Evolutionary conservation across 2,888 invertebrate genomes (phyloP), one percentile per base, ranked within the genome.

Genomic region (Sthenelais limicola): DNA sequence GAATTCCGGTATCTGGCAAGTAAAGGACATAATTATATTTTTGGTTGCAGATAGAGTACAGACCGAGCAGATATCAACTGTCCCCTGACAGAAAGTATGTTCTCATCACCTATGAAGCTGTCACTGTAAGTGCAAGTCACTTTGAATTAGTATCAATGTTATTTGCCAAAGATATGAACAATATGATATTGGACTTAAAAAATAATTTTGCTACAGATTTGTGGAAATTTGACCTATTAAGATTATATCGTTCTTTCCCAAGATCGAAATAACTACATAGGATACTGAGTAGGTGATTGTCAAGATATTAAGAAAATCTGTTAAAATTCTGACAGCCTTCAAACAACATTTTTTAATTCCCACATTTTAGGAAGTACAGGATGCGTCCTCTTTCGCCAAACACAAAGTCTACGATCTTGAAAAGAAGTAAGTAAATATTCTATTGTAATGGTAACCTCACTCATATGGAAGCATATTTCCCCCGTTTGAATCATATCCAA

Each of bases 61-160:
- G 21, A 2, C 66, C 66, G 7, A 43, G 43, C 43, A 26, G 21
- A 12, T 66, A 38, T n/a, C 24, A 21, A 15, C 3, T 66, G 21
- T 35, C 66, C 9, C 66, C 66, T 18, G 66, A 66, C 43, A 35
- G 43, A 1, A 9, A 18, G 24, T 66, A 66, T 24, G 21, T 66
- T n/a, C 66, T 66, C 3, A 38, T 66, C 38, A 35, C 66, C 35
- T 66, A 66, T 18, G 35, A 66, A 5, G 38, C 15, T 21, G 26
- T 66, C 21, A 66, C 66, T 1, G 66, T 66, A 66, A 66, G 58
- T 58, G 12, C n/a, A n/a, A n/a, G n/a, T n/a, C n/a, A n/a, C n/a
- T n/a, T n/a, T n/a, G n/a, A n/a, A n/a, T n/a, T n/a, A n/a, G n/a
- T n/a, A n/a, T n/a, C n/a, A n/a, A n/a, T n/a, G n/a, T n/a, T 43